Percentiles rank a stretch among this genome's conserved stretches.
Evolutionary conservation across 2,797 vertebrate species (phyloP).

Genomic region (Peromyscus aztecus): DNA sequence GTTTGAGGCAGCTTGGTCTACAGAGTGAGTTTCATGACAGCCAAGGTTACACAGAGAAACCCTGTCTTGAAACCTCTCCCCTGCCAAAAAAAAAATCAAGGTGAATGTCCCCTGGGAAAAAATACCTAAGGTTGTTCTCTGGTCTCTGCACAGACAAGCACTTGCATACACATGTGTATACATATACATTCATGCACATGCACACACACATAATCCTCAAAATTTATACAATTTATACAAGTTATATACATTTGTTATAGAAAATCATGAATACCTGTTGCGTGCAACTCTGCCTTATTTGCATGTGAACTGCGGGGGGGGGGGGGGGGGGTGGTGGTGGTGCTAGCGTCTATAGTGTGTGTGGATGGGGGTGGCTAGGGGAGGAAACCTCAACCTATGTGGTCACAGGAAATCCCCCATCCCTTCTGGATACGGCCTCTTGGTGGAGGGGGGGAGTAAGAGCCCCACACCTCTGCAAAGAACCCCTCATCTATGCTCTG

Average conservation of each 20-base stretch:
- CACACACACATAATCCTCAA: neutral
- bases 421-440: neutral
- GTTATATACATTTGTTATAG: neutral
- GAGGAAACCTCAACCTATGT: neutral
- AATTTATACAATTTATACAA: neutral
- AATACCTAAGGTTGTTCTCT: neutral
- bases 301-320: neutral
- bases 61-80: neutral
- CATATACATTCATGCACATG: neutral
- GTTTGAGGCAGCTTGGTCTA: neutral
- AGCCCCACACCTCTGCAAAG: neutral
- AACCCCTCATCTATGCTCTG: neutral
- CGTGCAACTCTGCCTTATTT: neutral
- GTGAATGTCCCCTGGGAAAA: neutral
- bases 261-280: slow-evolving; percentile 1
- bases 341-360: neutral
- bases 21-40: neutral
- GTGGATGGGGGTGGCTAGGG: no score
- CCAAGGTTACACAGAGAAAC: neutral
- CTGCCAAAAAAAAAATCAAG: neutral
- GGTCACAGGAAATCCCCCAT: neutral
- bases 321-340: no score
- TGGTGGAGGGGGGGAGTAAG: no score
- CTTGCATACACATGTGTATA: neutral
- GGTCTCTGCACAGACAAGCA: neutral